Base-by-base conservation (phyloP, 2,797 vertebrate genomes). In the Netta rufina region DNA sequence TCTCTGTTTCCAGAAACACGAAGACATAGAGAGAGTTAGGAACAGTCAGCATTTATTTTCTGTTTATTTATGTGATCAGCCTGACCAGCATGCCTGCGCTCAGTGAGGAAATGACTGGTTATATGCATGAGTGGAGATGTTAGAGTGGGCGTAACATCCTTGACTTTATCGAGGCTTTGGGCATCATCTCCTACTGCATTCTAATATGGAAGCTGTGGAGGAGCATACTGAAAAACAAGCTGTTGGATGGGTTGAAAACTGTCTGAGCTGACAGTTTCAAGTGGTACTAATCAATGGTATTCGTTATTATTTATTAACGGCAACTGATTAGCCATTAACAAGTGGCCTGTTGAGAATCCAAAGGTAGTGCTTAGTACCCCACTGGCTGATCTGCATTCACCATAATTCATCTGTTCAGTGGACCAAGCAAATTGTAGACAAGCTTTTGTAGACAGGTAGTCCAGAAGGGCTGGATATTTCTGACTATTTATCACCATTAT, bases 91-190 rank as follows among this genome's bases (percentile, higher is more conserved):
- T 25, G 38, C 25, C 58, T 56, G 28, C 38, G 18, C 56, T 39
- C 27, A n/a, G 3, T 14, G 25, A 56, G 47, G 33, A 88, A 86
- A 49, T 45, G 21, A 33, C 18, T 54, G 69, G 3, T n/a, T 32
- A 0, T 0, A 0, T 53, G 22, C 41, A 4, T 11, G 43, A 51
- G 7, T 25, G 16, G 56, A 73, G 74, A 41, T 7, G 2, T 38
- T 54, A 3, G 1, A 14, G 41, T 36, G 45, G 12, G 57, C 62
- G 16, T 27, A 24, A 49, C 41, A 45, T 10, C 32, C 73, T 71
- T 56, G 54, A 24, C 49, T 81, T 43, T 17, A 38, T 33, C 8
- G 43, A 47, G 17, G 18, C n/a, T 65, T 84, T 75, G 39, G 16
- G 36, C 4, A 12, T 33, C 2, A 0, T 28, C 27, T 82, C 33